phyloP scores from a whole-genome alignment of 1,140 invertebrate genomes.

The Thrips palmi region DNA sequence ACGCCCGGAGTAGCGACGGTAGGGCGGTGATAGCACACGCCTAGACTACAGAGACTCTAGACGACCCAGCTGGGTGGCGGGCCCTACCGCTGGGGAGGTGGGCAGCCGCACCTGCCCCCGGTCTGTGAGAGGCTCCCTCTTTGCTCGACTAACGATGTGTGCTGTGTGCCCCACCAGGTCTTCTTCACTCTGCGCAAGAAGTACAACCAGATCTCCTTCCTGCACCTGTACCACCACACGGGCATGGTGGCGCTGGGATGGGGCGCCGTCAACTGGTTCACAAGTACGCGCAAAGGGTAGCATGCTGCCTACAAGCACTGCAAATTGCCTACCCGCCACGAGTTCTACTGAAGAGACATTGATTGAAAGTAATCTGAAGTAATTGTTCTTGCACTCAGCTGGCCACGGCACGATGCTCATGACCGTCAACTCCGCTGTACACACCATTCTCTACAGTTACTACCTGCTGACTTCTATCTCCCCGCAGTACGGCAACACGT shows the following conservation, averaged over 20 bases:
- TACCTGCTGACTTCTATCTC: constrained; percentile 52
- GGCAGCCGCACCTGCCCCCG: too few relatives aligned
- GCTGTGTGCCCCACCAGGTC: constrained; percentile 28
- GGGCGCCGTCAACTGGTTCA: constrained; percentile 34
- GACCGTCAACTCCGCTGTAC: constrained; percentile 48
- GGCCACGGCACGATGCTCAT: constrained; percentile 37
- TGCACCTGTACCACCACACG: constrained; percentile 57
- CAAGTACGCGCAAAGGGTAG: constrained; percentile 20
- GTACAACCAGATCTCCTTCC: constrained; percentile 49
- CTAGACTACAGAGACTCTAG: too few relatives aligned
- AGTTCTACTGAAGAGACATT: too few relatives aligned
- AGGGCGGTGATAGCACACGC: too few relatives aligned
- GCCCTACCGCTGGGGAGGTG: too few relatives aligned
- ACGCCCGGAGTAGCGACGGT: too few relatives aligned
- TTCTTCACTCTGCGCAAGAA: constrained; percentile 74
- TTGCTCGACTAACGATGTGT: constrained; percentile 18
- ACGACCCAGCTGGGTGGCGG: too few relatives aligned
- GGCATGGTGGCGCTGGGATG: constrained; percentile 40
- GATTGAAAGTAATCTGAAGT: too few relatives aligned
- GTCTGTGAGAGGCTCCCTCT: not conserved
- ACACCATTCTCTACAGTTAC: constrained; percentile 58
- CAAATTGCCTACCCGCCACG: not conserved
- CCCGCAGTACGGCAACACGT: constrained; percentile 44
- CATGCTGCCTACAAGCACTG: not conserved
- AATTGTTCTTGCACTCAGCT: too few relatives aligned